These are phyloP conservation scores for Ceratina australensis DNA, from an alignment of 1,140 invertebrate species.

Conservation along the genomic window DNA sequence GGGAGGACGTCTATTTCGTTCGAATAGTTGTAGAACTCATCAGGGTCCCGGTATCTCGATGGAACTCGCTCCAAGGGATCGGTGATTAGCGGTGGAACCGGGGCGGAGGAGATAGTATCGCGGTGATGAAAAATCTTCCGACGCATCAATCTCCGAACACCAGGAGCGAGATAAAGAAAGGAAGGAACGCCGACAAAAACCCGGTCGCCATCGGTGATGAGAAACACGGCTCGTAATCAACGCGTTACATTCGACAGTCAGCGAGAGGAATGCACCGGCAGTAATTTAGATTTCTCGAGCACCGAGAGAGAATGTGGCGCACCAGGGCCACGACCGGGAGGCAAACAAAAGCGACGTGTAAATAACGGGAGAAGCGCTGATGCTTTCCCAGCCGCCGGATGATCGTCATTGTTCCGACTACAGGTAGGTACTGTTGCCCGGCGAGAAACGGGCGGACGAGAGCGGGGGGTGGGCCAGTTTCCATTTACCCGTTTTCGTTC, in stretches of 20 bases:
- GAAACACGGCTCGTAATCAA: conserved; percentile 14
- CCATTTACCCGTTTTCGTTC: conserved; percentile 32
- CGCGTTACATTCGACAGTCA: conserved; percentile 22
- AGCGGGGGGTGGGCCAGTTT: background rate
- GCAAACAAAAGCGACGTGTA: conserved; percentile 31
- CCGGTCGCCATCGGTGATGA: background rate
- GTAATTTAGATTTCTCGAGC: conserved; percentile 21
- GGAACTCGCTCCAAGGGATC: background rate
- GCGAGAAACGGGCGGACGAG: background rate
- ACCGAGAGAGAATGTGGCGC: conserved; percentile 11
- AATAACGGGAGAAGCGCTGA: conserved; percentile 11
- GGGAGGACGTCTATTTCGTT: background rate
- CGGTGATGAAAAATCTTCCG: conserved; percentile 6
- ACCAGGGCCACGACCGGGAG: background rate
- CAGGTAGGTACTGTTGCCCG: conserved; percentile 10
- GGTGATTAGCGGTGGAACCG: conserved; percentile 11
- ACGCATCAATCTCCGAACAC: conserved; percentile 11
- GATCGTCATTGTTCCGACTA: conserved; percentile 30
- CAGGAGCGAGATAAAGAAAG: background rate
- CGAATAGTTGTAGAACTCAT: background rate
- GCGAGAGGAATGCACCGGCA: background rate
- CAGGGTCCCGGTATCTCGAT: background rate
- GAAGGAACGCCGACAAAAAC: background rate
- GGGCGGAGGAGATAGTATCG: background rate
- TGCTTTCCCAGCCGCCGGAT: conserved; percentile 3